These are phyloP conservation scores for Nannoperca obscura DNA, from an alignment of 2,797 vertebrate species.

Conservation along the genomic window DNA sequence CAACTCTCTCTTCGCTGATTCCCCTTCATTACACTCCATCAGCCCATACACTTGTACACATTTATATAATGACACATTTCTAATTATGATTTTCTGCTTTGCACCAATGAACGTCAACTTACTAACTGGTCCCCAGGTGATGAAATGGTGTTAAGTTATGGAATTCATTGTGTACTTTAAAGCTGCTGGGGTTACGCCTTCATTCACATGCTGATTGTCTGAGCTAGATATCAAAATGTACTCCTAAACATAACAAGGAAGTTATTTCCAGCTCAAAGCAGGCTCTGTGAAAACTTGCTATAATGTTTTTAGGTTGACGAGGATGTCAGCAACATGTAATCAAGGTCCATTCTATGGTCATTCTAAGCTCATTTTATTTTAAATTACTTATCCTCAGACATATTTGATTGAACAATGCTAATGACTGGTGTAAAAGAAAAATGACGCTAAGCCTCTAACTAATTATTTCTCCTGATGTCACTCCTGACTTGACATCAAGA, in stretches of 20 bases:
- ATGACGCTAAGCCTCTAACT: background rate
- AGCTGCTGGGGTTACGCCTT: constrained; percentile 11
- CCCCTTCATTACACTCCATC: constrained; percentile 4
- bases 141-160: constrained; percentile 26
- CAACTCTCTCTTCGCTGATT: background rate
- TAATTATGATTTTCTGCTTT: constrained; percentile 43
- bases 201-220: background rate
- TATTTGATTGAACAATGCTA: constrained; percentile 12
- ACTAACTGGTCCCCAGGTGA: constrained; percentile 40
- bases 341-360: background rate
- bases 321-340: background rate
- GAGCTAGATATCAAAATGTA: background rate
- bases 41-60: background rate
- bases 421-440: background rate
- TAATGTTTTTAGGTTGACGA: background rate
- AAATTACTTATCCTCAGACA: background rate
- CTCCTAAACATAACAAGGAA: constrained; percentile 20
- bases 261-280: background rate
- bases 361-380: background rate
- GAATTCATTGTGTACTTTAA: constrained; percentile 44
- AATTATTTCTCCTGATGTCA: constrained; percentile 1
- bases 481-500: background rate
- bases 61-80: constrained; percentile 45
- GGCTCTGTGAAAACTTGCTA: background rate
- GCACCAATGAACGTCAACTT: constrained; percentile 29